phyloP scores from a whole-genome alignment of 2,888 invertebrate genomes.

The Dasypolia templi region DNA sequence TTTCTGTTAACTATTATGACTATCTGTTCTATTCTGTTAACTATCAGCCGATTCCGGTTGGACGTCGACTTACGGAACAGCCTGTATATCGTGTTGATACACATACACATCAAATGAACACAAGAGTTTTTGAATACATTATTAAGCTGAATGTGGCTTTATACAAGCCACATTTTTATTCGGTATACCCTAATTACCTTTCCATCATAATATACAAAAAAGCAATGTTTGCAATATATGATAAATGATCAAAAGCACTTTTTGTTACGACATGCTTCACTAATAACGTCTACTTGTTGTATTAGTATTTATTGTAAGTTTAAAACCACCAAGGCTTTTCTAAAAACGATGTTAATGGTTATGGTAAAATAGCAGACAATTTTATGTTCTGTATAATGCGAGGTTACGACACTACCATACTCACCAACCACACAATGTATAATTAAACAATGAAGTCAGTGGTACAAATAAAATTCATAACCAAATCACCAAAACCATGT shows the following conservation, averaged over 20 bases:
- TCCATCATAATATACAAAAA: conserved; percentile 15
- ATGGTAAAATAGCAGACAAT: conserved; percentile 28
- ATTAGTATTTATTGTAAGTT: conserved; percentile 50
- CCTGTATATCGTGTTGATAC: too few species aligned
- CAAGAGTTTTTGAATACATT: background rate
- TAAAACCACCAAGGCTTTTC: conserved; percentile 34
- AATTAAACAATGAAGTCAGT: conserved; percentile 30
- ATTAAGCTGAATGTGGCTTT: conserved; percentile 1
- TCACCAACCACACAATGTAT: conserved; percentile 62
- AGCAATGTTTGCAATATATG: conserved; percentile 11
- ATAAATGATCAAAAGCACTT: conserved; percentile 19
- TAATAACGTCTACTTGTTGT: conserved; percentile 20
- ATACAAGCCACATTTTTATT: too few species aligned
- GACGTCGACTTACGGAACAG: too few species aligned
- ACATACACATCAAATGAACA: too few species aligned
- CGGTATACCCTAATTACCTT: background rate
- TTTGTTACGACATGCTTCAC: conserved; percentile 50
- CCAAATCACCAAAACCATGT: conserved; percentile 65
- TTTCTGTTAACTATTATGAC: too few species aligned
- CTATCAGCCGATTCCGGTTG: too few species aligned
- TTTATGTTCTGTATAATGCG: conserved; percentile 28
- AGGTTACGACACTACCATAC: conserved; percentile 62
- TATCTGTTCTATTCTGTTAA: too few species aligned
- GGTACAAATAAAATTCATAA: conserved; percentile 43
- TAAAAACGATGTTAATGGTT: conserved; percentile 24